Evolutionary conservation across 2,888 invertebrate genomes (phyloP), one percentile per base, ranked within the genome.

Genomic region (Pristionchus mayeri): DNA sequence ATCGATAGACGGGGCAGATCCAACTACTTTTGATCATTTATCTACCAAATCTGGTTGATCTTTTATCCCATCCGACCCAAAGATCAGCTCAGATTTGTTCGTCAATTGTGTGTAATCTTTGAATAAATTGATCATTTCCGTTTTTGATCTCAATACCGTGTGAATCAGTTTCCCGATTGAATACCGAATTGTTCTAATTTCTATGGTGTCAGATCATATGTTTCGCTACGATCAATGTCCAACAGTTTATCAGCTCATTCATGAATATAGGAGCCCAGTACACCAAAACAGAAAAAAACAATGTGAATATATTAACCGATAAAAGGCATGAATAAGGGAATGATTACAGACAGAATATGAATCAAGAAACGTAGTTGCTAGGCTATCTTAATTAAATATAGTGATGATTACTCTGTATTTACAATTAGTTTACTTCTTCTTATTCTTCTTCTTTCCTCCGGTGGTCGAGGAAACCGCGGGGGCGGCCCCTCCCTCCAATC

Each of bases 391-490:
- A 44, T 24, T 13, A n/a, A n/a, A n/a, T 50, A 78, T 50, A 78
- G 18, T 50, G 27, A 27, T 78, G 50, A 30, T 50, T 50, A 4
- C 27, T 50, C 27, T 78, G 2, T 78, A 78, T 30, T 44, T 63
- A 48, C 24, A 37, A 75, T 75, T 78, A 48, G n/a, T 67, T 37
- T 44, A 75, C 50, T 78, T 50, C 76, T 78, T 78, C 76, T 78
- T 78, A 27, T 78, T 78, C 21, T 78, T 78, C 30, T 48, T 78
- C 76, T 78, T 78, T 40, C 40, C 40, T 78, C 76, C 76, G 30
- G 40, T 50, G 21, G 30, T 30, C 4, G 76, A 78, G n/a, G 71
- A 71, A 0, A 40, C 40, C n/a, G 71, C 40, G 13, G 44, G 44
- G 1, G 71, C 44, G 3, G 71, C 37, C 9, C 40, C 71, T 40